A percentile compares a stretch with the other conserved stretches of the same genome.
phyloP scores from a whole-genome alignment of 2,113 vertebrate species.

The Pardalotus punctatus region DNA sequence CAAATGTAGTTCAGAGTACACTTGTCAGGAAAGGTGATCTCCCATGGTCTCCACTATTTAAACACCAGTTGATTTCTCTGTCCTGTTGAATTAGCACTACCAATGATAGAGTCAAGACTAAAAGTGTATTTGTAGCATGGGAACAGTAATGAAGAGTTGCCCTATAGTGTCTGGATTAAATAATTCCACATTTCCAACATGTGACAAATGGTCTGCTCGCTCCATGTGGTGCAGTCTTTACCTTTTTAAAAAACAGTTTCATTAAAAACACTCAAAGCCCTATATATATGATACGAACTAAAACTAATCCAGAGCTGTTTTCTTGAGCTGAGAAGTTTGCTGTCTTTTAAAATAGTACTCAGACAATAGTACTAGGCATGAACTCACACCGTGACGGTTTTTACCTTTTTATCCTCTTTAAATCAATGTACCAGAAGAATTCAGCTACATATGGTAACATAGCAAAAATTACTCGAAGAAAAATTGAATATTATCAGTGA shows the following conservation, averaged over 20 bases:
- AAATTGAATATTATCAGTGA: background rate
- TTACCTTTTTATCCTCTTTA: background rate
- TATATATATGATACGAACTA: background rate
- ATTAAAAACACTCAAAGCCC: background rate
- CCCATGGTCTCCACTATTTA: background rate
- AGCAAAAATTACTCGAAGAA: background rate
- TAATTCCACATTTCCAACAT: background rate
- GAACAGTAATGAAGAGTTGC: background rate
- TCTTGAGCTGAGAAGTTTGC: background rate
- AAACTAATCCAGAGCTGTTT: background rate
- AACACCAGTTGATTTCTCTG: background rate
- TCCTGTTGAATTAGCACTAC: background rate
- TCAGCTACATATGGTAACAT: background rate
- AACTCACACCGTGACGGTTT: background rate
- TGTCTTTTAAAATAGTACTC: background rate
- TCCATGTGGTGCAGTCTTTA: background rate
- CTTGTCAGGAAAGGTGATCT: background rate
- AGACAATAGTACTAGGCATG: background rate
- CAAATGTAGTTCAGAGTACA: background rate
- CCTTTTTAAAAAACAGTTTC: background rate
- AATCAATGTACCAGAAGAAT: background rate
- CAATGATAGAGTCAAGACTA: background rate
- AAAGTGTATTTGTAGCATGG: background rate
- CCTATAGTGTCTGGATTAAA: background rate
- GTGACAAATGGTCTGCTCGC: background rate